Evolutionary conservation across 2,888 invertebrate species (phyloP).

Genomic region (Cryptocephalus primarius): DNA sequence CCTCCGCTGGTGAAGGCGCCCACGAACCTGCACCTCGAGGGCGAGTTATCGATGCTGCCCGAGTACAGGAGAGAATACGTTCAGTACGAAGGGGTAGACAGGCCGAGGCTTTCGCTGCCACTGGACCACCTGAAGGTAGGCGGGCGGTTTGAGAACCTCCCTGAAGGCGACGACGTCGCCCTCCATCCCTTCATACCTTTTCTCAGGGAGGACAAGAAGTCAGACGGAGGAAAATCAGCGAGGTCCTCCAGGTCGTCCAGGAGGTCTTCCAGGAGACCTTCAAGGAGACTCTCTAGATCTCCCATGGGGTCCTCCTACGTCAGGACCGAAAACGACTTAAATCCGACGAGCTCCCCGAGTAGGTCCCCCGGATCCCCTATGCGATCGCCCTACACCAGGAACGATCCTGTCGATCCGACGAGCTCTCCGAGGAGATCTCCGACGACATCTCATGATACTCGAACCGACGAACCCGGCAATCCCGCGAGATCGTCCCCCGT

Average conservation of each 20-base stretch:
- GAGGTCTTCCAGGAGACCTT: background rate
- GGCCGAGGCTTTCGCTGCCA: slow-evolving; percentile 22
- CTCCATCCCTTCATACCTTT: slow-evolving; percentile 30
- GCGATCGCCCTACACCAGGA: no score
- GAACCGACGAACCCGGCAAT: no score
- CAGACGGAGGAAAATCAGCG: slow-evolving; percentile 9
- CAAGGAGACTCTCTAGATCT: background rate
- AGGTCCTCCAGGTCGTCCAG: slow-evolving; percentile 4
- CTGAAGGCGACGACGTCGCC: slow-evolving; percentile 36
- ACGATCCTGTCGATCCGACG: no score
- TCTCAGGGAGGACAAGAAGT: slow-evolving; percentile 17
- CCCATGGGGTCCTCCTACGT: no score
- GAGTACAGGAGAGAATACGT: slow-evolving; percentile 36
- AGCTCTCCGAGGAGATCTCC: no score
- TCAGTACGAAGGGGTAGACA: slow-evolving; percentile 23
- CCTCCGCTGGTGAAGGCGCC: slow-evolving; percentile 33
- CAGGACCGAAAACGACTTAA: no score
- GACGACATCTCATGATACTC: no score
- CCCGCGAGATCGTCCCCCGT: background rate
- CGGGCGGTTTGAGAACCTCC: slow-evolving; percentile 34
- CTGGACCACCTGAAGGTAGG: slow-evolving; percentile 33
- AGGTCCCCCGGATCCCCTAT: no score
- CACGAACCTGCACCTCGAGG: slow-evolving; percentile 40
- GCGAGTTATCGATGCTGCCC: slow-evolving; percentile 34
- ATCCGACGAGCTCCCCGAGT: no score